Base-by-base conservation (phyloP, 2,797 vertebrate species). In the Brotula barbata region DNA sequence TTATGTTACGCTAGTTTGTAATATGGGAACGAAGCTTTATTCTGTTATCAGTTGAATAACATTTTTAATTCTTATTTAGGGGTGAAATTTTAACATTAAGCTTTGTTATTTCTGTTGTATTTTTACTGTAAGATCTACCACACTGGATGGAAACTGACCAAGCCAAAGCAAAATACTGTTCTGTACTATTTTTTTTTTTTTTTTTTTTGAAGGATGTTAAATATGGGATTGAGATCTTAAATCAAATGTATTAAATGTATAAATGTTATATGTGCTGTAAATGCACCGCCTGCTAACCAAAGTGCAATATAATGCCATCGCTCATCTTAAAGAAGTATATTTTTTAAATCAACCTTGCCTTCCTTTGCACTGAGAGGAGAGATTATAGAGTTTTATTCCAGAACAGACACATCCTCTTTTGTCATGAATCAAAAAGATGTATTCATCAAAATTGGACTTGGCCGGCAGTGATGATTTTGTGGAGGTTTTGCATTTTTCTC, bases 101-200 rank as follows among this genome's bases (percentile, higher is more conserved):
- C 40, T 17, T 58, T 47, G n/a, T 65, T 58, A 57, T 70, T 4
- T 68, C 28, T 78, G 46, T 75, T 64, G 58, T 70, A 39, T 73
- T 81, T 81, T 89, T 87, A 91, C 89, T 92, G 89, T 92, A 90
- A 79, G 70, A 74, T 78, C 67, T 70, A 57, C 71, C 81, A 91
- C 92, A 92, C 91, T 92, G 92, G 89, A 91, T 67, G 64, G 58
- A 64, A 84, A 82, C 55, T 73, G 82, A 83, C 69, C 43, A 87
- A 83, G 75, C 87, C 85, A 89, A 88, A 87, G 71, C 42, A 73
- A 45, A 75, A 83, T 76, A 81, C 78, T 84, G 71, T 86, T 72
- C 45, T 64, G 42, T 58, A 4, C 25, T 28, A 28, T 8, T 58
- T 28, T n/a, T n/a, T n/a, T n/a, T n/a, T n/a, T n/a, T n/a, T n/a